These are phyloP conservation scores for Drosophila neotestacea DNA, from an alignment of 2,888 invertebrate species.

Conservation along the genomic window DNA sequence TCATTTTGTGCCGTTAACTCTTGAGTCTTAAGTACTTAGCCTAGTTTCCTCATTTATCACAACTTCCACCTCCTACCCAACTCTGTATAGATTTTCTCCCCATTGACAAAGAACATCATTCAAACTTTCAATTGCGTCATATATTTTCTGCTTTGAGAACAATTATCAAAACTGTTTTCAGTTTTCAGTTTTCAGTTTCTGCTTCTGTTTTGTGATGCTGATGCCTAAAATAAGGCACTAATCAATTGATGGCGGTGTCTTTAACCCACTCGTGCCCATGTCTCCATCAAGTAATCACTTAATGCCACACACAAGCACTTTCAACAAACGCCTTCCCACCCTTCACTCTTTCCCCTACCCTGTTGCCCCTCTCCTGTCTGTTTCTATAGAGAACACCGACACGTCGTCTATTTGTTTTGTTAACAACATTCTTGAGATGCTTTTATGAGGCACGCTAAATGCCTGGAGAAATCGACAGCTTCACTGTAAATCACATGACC, in stretches of 20 bases:
- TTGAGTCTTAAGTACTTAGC: slow-evolving; percentile 45
- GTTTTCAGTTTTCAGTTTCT: slow-evolving; percentile 8
- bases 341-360: not conserved
- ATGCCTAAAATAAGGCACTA: slow-evolving; percentile 64
- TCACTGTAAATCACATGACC: slow-evolving; percentile 71
- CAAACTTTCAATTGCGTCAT: slow-evolving; percentile 40
- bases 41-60: slow-evolving; percentile 38
- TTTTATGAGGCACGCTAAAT: slow-evolving; percentile 74
- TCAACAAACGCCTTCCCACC: slow-evolving; percentile 1
- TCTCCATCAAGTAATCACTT: slow-evolving; percentile 59
- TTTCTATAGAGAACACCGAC: slow-evolving; percentile 18
- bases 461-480: slow-evolving; percentile 43
- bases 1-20: not conserved
- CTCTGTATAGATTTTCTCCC: too few relatives aligned
- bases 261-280: slow-evolving; percentile 33
- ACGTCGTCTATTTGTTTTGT: slow-evolving; percentile 71
- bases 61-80: not conserved
- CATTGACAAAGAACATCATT: slow-evolving; percentile 10
- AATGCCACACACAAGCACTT: slow-evolving; percentile 56
- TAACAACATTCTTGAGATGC: slow-evolving; percentile 78
- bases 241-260: slow-evolving; percentile 62
- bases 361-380: not conserved
- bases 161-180: slow-evolving; percentile 50
- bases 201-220: slow-evolving; percentile 23
- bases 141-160: slow-evolving; percentile 28